Base-by-base conservation (phyloP, 2,797 vertebrate species). In the Atherinosoma microstoma region DNA sequence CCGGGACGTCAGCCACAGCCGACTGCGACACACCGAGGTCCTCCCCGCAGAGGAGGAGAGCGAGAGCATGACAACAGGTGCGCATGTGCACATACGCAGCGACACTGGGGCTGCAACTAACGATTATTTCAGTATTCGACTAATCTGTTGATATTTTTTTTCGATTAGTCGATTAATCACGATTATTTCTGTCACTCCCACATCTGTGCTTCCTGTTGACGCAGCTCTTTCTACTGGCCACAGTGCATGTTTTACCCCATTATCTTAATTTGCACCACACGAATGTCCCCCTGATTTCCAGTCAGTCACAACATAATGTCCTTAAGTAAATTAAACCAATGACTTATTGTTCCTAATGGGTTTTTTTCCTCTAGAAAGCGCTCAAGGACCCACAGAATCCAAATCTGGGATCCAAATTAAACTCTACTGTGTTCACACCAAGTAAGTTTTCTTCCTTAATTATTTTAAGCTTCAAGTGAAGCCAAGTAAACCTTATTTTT, bases 351-450 rank as follows among this genome's bases (percentile, higher is more conserved):
- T 32, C 30, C 30, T 32, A 32, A 32, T 32, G 6, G 9, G 77
- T 59, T 64, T 54, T 67, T 75, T 65, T 3, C 54, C 92, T 94
- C 12, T 91, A 99, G 98, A 99, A 82, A 96, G 96, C 67, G 79
- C 85, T 66, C 96, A 97, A 54, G 97, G 97, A 84, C 86, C 93
- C 16, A 86, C 96, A 24, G 97, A 97, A 78, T 97, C 96, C 6
- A 96, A 96, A 72, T 96, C 96, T 0, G 97, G 97, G 2, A 97
- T 99, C 76, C 96, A 98, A 82, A 99, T 99, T 89, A 99, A 99
- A 87, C 96, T 99, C 54, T 99, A 97, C 90, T 99, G 98, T 80
- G 97, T 99, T 67, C 98, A 99, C 89, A 98, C 98, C 60, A 99
- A 99, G 98, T 99, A 90, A 96, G 97, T 95, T 68, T 73, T 30